These are phyloP conservation scores for Callochromis pleurospilus DNA, from an alignment of 2,113 vertebrate genomes.

Conservation along the genomic window DNA sequence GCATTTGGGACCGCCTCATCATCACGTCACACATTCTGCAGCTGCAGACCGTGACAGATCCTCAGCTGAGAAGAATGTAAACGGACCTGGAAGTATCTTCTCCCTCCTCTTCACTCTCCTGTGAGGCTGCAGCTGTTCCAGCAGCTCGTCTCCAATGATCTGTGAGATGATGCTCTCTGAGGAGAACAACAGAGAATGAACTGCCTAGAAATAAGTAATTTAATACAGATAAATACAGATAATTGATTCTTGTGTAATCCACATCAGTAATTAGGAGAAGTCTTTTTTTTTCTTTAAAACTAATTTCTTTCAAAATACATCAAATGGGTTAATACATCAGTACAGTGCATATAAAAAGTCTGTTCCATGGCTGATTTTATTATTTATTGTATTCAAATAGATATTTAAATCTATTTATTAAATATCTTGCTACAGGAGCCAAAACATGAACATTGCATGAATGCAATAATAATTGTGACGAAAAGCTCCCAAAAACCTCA, in stretches of 20 bases:
- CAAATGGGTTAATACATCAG: background rate
- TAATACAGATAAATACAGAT: background rate
- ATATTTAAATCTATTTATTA: background rate
- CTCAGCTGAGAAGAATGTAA: background rate
- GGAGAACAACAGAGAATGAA: background rate
- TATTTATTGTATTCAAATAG: background rate
- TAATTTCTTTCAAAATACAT: background rate
- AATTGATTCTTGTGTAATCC: background rate
- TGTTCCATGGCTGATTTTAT: background rate
- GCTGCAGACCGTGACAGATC: background rate
- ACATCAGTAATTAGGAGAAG: background rate
- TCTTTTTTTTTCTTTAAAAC: background rate
- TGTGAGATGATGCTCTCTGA: conserved; percentile 62
- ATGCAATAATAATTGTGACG: background rate
- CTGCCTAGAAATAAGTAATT: fast-evolving
- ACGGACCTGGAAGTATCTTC: conserved; percentile 68
- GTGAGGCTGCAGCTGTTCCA: conserved; percentile 66
- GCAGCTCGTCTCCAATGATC: conserved; percentile 65
- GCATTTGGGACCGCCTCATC: background rate
- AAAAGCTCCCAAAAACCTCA: background rate
- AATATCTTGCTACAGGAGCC: background rate
- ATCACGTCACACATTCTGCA: background rate
- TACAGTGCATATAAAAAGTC: background rate
- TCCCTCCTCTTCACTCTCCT: conserved; percentile 75
- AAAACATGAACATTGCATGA: background rate